Conservation (phyloP, 2,113 vertebrate genomes). For the Dolichotis patagonum region DNA sequence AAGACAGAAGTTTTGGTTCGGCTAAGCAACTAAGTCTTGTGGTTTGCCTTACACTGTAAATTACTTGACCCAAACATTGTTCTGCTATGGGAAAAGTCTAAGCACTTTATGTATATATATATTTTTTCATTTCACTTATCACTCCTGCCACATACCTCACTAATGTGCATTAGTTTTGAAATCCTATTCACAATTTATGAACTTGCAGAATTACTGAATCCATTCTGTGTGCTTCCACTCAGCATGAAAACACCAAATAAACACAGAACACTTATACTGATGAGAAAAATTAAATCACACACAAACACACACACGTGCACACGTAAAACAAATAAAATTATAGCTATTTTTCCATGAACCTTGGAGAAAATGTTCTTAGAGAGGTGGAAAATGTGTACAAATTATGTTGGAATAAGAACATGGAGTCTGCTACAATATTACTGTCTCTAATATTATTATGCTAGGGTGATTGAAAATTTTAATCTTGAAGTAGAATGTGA, state of each 20-base stretch:
- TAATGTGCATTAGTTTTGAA: not conserved
- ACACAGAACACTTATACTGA: not conserved
- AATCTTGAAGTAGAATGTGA: not conserved
- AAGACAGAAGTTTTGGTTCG: constrained; percentile 1
- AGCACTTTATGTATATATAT: not conserved
- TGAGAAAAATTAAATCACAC: constrained; percentile 7
- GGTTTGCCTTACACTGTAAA: not conserved
- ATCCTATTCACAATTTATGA: constrained; percentile 29
- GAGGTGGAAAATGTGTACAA: not conserved
- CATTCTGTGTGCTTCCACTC: not conserved
- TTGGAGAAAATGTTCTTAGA: constrained; percentile 47
- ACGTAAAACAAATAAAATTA: constrained; percentile 14
- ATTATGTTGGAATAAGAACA: constrained; percentile 34
- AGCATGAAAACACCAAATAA: constrained; percentile 36
- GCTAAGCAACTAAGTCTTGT: not conserved
- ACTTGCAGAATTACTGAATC: constrained; percentile 4
- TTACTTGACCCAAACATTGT: not conserved
- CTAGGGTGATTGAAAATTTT: not conserved
- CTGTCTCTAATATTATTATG: constrained; percentile 38
- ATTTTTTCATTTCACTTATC: constrained; percentile 25
- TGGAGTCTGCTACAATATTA: not conserved
- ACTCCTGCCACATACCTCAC: not conserved
- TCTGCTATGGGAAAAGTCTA: not conserved
- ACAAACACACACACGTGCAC: not conserved
- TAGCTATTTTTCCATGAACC: not conserved